Evolutionary conservation across 2,797 vertebrate genomes (phyloP), one percentile per base, ranked within the genome.

Genomic region (Propithecus deckenii): DNA sequence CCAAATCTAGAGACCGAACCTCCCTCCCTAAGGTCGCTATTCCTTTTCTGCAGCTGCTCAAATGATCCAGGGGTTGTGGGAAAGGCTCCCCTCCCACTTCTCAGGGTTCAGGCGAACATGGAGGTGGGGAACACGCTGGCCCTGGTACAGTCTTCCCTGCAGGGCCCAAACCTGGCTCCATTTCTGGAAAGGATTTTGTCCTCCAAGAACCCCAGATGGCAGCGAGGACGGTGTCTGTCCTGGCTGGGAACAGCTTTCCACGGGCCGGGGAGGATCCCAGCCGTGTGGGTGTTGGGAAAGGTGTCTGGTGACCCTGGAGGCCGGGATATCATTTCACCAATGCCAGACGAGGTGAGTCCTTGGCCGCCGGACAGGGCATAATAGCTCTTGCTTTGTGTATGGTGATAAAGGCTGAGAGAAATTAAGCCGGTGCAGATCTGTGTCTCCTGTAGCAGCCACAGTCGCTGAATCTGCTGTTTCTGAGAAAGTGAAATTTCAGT

Each of bases 401-500:
- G 94, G 94, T 2, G 95, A 97, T 95, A 97, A 93, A 97, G 93
- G 95, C 96, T 4, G 75, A 50, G 91, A 86, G 97, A 97, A 95
- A 98, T 92, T 80, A 94, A 97, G 89, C 95, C 11, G 0, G 89
- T 13, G 38, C 25, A 14, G 97, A 96, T 90, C 97, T 89, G 80
- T 78, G 97, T 98, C 97, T 97, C 95, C 91, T 65, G 76, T 85
- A 93, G 89, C 97, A 85, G 97, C 96, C 95, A 55, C 95, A 97
- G 80, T 41, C 97, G 97, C 97, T 98, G 97, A 98, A 95, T 98
- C 89, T 93, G 97, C 97, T 96, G 74, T 97, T 98, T 97, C 90
- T 92, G 95, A 95, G 97, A 97, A 97, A 93, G 96, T 96, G 96
- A 97, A 92, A 97, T 93, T 94, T 94, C 93, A 96, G 78, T 65